Percentiles rank a stretch among this genome's conserved stretches.
Conservation (phyloP, 2,113 vertebrate species). For the Clarias magur region DNA sequence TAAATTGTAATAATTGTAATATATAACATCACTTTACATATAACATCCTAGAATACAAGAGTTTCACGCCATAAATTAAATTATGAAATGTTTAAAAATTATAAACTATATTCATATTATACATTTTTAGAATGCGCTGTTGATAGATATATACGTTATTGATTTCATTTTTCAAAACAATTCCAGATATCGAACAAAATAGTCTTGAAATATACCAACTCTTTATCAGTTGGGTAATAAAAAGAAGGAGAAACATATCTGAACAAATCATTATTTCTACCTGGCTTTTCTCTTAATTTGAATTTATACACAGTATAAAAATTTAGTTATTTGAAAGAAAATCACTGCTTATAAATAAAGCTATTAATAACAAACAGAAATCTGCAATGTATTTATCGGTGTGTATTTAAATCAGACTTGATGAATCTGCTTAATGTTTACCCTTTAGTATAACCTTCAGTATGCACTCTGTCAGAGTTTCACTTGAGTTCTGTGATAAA, state of each 20-base stretch:
- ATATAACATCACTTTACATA: no score
- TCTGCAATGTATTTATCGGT: background rate
- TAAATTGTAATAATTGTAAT: no score
- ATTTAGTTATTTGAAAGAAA: background rate
- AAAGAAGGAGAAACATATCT: background rate
- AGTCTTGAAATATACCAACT: no score
- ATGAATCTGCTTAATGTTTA: background rate
- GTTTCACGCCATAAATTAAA: no score
- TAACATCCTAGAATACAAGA: no score
- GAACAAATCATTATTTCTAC: background rate
- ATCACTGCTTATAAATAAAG: background rate
- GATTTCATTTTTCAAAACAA: no score
- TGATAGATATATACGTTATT: no score
- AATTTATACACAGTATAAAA: background rate
- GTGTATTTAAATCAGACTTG: background rate
- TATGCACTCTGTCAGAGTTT: background rate
- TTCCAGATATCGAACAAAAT: no score
- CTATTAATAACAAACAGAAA: background rate
- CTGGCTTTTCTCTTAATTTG: background rate
- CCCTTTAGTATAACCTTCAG: background rate
- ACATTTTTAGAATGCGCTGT: no score
- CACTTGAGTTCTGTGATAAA: background rate
- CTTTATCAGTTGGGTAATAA: background rate
- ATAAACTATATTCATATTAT: no score
- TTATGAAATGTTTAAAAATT: no score